Conservation (phyloP, 2,113 vertebrate species). For the Raja brachyura region DNA sequence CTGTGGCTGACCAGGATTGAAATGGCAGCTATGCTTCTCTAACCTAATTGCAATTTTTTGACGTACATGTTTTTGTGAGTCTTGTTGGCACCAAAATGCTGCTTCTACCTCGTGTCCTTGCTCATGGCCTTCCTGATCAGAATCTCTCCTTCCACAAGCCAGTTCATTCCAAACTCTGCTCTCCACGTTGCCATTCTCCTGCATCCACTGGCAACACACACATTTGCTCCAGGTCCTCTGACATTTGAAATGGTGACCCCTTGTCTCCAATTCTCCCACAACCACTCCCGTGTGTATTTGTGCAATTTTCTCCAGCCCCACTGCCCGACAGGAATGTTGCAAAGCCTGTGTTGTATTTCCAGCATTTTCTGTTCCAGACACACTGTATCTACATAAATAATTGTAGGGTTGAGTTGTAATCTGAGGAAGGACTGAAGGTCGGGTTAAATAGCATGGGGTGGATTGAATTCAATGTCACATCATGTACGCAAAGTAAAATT, state of each 20-base stretch:
- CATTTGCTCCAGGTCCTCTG: not conserved
- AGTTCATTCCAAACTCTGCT: not conserved
- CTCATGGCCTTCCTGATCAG: not conserved
- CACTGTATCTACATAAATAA: no score
- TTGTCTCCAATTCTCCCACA: not conserved
- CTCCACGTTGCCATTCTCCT: not conserved
- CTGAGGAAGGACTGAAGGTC: no score
- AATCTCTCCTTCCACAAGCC: not conserved
- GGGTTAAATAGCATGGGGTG: no score
- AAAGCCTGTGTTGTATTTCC: no score
- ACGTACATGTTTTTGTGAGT: not conserved
- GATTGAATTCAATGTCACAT: no score
- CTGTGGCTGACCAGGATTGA: no score
- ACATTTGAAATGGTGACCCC: not conserved
- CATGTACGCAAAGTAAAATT: no score
- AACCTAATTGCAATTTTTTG: not conserved
- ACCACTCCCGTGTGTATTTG: no score
- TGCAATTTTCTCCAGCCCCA: not conserved
- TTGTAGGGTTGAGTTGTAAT: no score
- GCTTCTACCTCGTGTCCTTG: not conserved
- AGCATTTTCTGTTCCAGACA: no score
- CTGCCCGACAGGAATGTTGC: not conserved
- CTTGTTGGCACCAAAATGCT: not conserved
- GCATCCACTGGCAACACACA: no score
- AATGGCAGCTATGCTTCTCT: no score